Base-by-base conservation (phyloP, 2,113 vertebrate species). In the Empidonax traillii region DNA sequence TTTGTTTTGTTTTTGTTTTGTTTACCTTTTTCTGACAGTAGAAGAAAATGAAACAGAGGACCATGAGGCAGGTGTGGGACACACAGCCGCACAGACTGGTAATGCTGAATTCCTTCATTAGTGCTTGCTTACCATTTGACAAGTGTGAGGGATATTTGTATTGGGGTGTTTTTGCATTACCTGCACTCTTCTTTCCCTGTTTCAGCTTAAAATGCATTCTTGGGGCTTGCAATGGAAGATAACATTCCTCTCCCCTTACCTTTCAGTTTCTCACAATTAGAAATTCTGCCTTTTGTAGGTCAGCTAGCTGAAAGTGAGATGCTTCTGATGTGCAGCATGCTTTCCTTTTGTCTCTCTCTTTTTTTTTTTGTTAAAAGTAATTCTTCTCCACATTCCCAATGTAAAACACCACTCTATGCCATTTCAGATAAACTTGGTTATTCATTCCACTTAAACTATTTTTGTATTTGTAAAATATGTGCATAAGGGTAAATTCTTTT, bases 41-140 rank as follows among this genome's bases (percentile, higher is more conserved):
- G 98, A 98, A 98, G 98, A 98, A 98, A 98, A 98, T 98, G 98
- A 99, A 98, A 98, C 98, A 95, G 98, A 98, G 94, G 98, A 99
- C 93, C 98, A 98, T 97, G 98, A 96, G 95, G 97, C 97, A 87
- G 98, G 98, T 98, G 97, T 98, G 94, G 98, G 98, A 98, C 98
- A 98, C 98, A 96, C 98, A 98, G 98, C 98, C 95, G 97, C 98
- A 98, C 98, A 98, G 97, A 98, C 98, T 98, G 99, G 98, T 98
- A 98, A 98, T 97, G 97, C 98, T 94, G 92, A 97, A 96, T 98
- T 98, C 98, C 97, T 98, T 97, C 95, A 52, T 97, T 93, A 95
- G 90, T 85, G 66, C 71, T 93, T 97, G 97, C 98, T 98, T 98
- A 91, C 98, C 79, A 55, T 98, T 95, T 97, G 88, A 66, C 85